Conservation (phyloP, 1,140 invertebrate genomes). For the Limonius californicus region DNA sequence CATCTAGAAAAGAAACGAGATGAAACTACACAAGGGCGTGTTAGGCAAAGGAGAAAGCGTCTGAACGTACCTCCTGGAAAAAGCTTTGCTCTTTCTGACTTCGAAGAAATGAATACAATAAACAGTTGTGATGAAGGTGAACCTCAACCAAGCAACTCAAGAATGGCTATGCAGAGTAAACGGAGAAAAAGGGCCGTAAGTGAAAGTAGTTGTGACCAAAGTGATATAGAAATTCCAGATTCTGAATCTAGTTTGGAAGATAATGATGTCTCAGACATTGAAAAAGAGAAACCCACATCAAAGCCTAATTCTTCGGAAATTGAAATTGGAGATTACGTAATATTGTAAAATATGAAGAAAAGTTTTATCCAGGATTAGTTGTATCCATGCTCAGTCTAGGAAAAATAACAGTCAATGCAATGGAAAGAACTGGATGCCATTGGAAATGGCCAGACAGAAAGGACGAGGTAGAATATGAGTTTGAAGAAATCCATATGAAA, state of each 20-base stretch:
- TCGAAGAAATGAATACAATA: neutral
- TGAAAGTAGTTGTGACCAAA: too few species aligned
- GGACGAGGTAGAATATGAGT: neutral
- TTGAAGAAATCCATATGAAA: neutral
- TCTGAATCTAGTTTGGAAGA: neutral
- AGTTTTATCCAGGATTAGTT: neutral
- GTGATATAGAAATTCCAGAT: neutral
- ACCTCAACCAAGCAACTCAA: neutral
- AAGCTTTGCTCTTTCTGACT: neutral
- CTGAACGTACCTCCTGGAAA: neutral
- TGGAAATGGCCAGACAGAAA: neutral
- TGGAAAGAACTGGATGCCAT: neutral
- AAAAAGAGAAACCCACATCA: neutral
- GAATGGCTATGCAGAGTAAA: neutral
- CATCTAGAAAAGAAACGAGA: neutral
- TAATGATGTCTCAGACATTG: neutral
- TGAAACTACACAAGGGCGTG: neutral
- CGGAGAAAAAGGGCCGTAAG: too few species aligned
- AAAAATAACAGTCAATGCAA: slow-evolving; percentile 1
- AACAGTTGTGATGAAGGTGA: neutral
- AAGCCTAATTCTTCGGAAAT: too few species aligned
- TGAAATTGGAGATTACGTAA: slow-evolving; percentile 1
- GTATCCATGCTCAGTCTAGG: neutral
- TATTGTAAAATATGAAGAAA: neutral
- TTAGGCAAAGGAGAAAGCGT: neutral